Evolutionary conservation across 2,797 vertebrate genomes (phyloP).

Genomic region (Aldrovandia affinis): DNA sequence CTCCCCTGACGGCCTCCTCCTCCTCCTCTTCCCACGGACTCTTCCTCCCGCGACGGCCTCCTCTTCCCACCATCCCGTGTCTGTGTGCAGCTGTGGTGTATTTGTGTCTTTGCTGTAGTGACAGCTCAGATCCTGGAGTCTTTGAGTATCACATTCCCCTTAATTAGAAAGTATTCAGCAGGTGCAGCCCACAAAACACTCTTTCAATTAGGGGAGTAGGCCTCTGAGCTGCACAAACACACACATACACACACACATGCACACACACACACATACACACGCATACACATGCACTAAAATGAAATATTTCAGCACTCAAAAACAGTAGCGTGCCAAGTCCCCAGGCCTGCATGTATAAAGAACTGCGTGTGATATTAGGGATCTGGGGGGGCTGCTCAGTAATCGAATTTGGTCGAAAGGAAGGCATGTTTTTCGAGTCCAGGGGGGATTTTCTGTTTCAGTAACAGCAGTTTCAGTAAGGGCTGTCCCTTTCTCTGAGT

Average conservation of each 20-base stretch:
- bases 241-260: neutral
- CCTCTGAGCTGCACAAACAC: constrained; percentile 48
- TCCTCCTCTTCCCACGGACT: constrained; percentile 1
- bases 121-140: constrained; percentile 61
- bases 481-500: constrained; percentile 50
- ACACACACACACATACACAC: neutral
- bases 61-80: constrained; percentile 4
- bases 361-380: constrained; percentile 17
- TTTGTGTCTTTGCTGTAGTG: constrained; percentile 57
- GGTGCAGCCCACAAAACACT: constrained; percentile 57
- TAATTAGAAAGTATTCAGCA: constrained; percentile 63
- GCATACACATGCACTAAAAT: neutral
- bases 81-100: constrained; percentile 20
- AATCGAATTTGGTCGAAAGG: constrained; percentile 71
- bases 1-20: constrained; percentile 1
- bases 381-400: constrained; percentile 43
- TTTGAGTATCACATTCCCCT: constrained; percentile 61
- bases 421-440: constrained; percentile 57
- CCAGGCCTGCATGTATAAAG: neutral
- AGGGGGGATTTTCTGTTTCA: constrained; percentile 61
- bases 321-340: neutral
- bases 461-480: constrained; percentile 66
- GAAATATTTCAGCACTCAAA: neutral
- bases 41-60: constrained; percentile 9
- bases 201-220: constrained; percentile 55